phyloP scores from a whole-genome alignment of 2,113 vertebrate genomes.

The Hemichromis elongatus region DNA sequence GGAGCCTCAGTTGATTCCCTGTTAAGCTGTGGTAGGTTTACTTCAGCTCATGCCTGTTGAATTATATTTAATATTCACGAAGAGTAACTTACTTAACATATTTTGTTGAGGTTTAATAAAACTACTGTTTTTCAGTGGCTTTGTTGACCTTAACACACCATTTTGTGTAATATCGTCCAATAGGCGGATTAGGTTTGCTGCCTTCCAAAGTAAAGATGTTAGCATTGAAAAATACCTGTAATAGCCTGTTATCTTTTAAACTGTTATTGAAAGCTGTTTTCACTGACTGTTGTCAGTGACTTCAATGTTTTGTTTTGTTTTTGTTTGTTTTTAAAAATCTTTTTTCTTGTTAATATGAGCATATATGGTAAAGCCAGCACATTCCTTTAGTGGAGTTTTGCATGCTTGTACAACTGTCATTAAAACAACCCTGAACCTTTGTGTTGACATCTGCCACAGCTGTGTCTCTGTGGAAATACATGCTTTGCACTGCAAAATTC shows the following conservation, averaged over 20 bases:
- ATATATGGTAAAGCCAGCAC: background rate
- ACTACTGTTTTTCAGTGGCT: background rate
- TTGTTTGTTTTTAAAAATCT: no score
- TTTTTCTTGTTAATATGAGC: background rate
- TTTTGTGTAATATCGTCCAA: background rate
- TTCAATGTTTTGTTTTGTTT: background rate
- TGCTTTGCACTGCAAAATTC: conserved; percentile 48
- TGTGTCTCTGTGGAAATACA: conserved; percentile 48
- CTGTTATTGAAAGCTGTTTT: background rate
- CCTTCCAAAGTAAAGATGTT: background rate
- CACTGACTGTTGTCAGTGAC: background rate
- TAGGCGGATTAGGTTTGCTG: background rate
- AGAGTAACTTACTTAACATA: background rate
- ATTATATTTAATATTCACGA: background rate
- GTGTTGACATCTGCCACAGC: conserved; percentile 47
- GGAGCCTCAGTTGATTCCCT: background rate
- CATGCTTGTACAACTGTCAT: background rate
- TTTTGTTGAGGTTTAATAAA: background rate
- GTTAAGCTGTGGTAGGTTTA: background rate
- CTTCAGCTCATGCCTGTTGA: background rate
- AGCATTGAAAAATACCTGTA: background rate
- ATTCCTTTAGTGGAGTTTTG: background rate
- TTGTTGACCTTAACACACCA: fast-evolving
- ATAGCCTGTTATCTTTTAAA: background rate
- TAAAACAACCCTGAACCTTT: background rate